Percentiles rank a stretch among this genome's conserved stretches.
Conservation (phyloP, 2,797 vertebrate species). For the Lates japonicus region DNA sequence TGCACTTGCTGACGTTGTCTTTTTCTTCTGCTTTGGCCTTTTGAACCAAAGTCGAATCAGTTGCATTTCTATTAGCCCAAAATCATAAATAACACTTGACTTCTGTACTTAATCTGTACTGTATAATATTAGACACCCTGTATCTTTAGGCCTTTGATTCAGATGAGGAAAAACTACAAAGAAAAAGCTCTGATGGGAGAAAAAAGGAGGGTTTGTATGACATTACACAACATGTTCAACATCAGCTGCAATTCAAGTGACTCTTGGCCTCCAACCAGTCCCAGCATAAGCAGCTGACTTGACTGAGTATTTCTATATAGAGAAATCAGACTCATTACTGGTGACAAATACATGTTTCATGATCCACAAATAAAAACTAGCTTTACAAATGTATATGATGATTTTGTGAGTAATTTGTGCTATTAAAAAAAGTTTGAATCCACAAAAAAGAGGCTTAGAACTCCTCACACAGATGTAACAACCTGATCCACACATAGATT, state of each 20-base stretch:
- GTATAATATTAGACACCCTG: not conserved
- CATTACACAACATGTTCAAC: not conserved
- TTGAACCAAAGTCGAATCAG: constrained; percentile 4
- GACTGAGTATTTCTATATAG: not conserved
- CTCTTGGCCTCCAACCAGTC: not conserved
- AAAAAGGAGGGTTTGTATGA: no score
- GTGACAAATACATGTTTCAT: not conserved
- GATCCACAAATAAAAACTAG: not conserved
- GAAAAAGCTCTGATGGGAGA: not conserved
- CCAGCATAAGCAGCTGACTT: not conserved
- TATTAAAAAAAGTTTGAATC: no score
- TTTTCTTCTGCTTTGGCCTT: not conserved
- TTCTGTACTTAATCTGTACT: not conserved
- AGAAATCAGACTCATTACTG: not conserved
- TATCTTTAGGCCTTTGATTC: not conserved
- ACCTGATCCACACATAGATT: no score
- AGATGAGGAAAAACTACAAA: no score
- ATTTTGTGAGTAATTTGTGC: no score
- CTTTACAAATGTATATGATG: no score
- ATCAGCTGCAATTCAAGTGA: not conserved
- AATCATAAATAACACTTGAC: not conserved
- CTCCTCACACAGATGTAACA: no score
- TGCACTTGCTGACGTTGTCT: constrained; percentile 7
- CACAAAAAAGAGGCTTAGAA: no score
- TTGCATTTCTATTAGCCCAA: not conserved